Conservation (phyloP, 2,113 vertebrate species). For the Pogonocichla stellata region DNA sequence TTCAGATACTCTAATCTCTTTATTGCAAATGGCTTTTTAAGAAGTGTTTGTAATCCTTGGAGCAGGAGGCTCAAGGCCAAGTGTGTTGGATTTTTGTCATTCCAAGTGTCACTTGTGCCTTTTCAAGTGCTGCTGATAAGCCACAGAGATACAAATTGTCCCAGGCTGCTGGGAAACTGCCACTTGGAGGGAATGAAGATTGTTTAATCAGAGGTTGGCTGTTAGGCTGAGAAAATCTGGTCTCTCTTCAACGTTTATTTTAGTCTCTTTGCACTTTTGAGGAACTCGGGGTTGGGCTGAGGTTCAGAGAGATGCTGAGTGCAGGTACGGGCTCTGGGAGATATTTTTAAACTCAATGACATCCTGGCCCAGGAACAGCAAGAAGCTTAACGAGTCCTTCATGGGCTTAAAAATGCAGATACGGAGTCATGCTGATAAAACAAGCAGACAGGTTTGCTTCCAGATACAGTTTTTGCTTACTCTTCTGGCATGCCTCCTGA, state of each 20-base stretch:
- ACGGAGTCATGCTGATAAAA: background rate
- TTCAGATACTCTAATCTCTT: background rate
- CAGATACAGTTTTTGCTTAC: background rate
- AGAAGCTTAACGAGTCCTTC: conserved; percentile 9
- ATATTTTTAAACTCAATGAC: background rate
- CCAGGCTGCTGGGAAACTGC: background rate
- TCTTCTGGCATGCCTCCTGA: background rate
- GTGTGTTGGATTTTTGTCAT: conserved; percentile 42
- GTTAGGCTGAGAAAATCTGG: background rate
- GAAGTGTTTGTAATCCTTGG: background rate
- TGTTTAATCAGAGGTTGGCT: background rate
- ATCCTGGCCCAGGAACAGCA: background rate
- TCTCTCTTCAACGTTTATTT: background rate
- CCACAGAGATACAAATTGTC: background rate
- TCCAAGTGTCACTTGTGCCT: conserved; percentile 37
- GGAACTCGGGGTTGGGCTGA: background rate
- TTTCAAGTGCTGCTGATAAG: conserved; percentile 31
- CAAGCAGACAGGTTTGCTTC: background rate
- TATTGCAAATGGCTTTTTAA: background rate
- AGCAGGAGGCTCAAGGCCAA: background rate
- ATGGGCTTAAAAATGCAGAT: background rate
- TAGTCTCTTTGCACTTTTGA: background rate
- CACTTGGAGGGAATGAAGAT: background rate
- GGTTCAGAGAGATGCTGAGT: background rate
- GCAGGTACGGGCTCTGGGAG: background rate